Base-by-base conservation (phyloP, 2,888 invertebrate species). In the Andrena hattorfiana region DNA sequence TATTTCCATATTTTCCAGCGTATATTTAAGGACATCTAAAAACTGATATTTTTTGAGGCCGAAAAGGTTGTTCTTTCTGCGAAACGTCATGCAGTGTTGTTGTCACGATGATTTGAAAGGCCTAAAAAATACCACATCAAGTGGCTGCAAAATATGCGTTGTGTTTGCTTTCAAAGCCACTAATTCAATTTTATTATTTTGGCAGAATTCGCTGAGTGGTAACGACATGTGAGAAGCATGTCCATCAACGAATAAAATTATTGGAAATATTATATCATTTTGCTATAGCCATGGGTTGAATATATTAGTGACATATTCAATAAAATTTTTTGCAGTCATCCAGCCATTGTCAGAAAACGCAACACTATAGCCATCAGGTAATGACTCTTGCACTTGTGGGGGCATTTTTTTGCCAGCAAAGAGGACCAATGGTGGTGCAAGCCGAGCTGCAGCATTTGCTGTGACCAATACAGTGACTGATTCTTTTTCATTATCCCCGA, bases 321-420 rank as follows among this genome's bases (percentile, higher is more conserved):
- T 93, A 84, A 94, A 93, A 13, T 86, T 87, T 77, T 91, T 5
- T 89, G 89, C 78, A 3, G 90, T 93, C 93, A 92, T 94, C 94
- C 94, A 94, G 2, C 93, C 94, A 77, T 77, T 90, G n/a, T 94
- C 93, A 20, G 91, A 91, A 76, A 86, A 90, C 75, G 93, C 93
- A 48, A 92, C 69, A 28, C 91, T 91, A 93, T 93, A 94, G 8
- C 76, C 87, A 69, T 75, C 51, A 66, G 91, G 92, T 49, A 91
- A 54, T 23, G 51, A 54, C 20, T 54, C 7, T 20, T 54, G 51
- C n/a, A 54, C 20, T n/a, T 54, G 23, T 73, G 23, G 23, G 5
- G 69, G 77, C 2, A 62, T 77, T 56, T 67, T 68, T 62, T 68
- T 59, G n/a, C 70, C 79, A 48, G 62, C 59, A 68, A 76, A 85